phyloP scores from a whole-genome alignment of 2,113 vertebrate species.

The Willisornis vidua region DNA sequence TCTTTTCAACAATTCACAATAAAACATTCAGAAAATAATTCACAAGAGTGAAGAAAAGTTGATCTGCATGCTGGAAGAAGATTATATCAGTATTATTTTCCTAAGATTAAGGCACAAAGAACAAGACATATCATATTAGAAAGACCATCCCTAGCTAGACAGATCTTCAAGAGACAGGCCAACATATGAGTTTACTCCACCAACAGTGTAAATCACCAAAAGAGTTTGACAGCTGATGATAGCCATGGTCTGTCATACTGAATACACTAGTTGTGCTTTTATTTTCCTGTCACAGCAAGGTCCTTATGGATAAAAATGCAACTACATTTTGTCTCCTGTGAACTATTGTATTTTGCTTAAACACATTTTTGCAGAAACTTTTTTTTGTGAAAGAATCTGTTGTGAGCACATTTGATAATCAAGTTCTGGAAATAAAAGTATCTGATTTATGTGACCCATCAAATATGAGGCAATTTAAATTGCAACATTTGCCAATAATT shows the following conservation, averaged over 20 bases:
- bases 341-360: background rate
- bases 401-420: background rate
- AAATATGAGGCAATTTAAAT: background rate
- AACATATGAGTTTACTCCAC: background rate
- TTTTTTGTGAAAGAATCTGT: background rate
- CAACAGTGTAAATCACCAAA: background rate
- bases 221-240: background rate
- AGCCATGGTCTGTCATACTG: accelerated
- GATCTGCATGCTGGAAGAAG: background rate
- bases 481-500: background rate
- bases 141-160: background rate
- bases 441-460: background rate
- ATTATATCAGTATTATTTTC: background rate
- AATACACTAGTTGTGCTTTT: background rate
- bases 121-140: background rate
- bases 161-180: background rate
- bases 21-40: background rate
- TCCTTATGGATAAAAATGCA: background rate
- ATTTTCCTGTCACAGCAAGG: background rate
- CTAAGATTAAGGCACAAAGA: background rate
- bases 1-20: background rate
- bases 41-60: background rate
- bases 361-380: background rate
- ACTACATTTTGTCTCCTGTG: background rate
- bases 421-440: background rate